Evolutionary conservation across 2,888 invertebrate genomes (phyloP), one percentile per base, ranked within the genome.

Genomic region (Epirrhoe alternata): DNA sequence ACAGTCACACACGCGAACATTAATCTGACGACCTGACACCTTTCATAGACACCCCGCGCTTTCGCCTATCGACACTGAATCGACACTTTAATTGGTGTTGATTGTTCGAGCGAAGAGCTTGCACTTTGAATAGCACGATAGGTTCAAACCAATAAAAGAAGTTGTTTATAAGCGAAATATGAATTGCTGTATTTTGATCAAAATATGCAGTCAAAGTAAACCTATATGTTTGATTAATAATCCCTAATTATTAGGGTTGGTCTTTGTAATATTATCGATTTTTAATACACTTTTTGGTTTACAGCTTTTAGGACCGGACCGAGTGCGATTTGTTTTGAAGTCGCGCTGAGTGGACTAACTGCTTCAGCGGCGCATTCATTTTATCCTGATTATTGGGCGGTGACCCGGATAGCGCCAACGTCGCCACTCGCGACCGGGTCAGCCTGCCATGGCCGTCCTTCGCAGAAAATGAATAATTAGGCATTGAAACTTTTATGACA

Each of bases 321-420:
- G 38, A 55, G 47, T 50, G 53, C 53, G 30, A 67, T 63, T 45
- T 52, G 53, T 52, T 50, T 55, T 54, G 55, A 42, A 53, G 14
- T 68, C 49, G 58, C 68, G 58, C 56, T 62, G 72, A 74, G 66
- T 80, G 75, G 78, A 77, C 77, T 77, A 70, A 75, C 69, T 64
- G 71, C 62, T 70, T 75, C 70, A 76, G 67, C 76, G 72, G 72
- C 68, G 72, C 68, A 68, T 64, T 66, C 57, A 59, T 55, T 56
- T 67, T 65, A 65, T 60, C 62, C 68, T 74, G 73, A 67, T 76
- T 72, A 72, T 77, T 75, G 78, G 73, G 68, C 73, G 84, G 84
- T 92, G 92, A 92, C 92, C 92, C 88, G 92, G 91, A 93, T 92
- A 86, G 92, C 92, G 77, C 92, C 85, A 88, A 89, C 89, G 83